phyloP scores from a whole-genome alignment of 2,797 vertebrate species.

The Sebastes steindachneri region DNA sequence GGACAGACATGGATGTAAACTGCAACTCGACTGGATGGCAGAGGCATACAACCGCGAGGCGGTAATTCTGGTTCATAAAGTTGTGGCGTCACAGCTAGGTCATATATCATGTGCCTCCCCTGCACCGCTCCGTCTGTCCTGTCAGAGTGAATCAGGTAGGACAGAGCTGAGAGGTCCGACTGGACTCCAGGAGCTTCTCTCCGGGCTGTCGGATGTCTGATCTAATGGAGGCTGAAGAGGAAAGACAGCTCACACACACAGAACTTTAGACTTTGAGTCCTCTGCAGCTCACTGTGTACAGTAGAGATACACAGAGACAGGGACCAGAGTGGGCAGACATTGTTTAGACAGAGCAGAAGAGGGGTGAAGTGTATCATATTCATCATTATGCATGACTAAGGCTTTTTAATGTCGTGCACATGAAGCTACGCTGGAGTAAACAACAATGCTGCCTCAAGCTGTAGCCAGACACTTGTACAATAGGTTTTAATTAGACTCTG shows the following conservation, averaged over 20 bases:
- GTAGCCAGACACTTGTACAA: neutral
- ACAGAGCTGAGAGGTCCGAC: conserved; percentile 48
- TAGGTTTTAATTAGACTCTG: conserved; percentile 29
- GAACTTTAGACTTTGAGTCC: conserved; percentile 2
- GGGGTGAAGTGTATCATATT: neutral
- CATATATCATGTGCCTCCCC: conserved; percentile 21
- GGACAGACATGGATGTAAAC: neutral
- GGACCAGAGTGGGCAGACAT: conserved; percentile 12
- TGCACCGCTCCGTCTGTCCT: conserved; percentile 27
- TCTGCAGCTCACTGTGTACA: conserved; percentile 26
- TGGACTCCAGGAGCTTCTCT: conserved; percentile 59
- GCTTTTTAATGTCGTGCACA: neutral
- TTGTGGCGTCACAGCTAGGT: neutral
- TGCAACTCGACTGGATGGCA: too few species aligned
- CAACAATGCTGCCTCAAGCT: conserved; percentile 11
- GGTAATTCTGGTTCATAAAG: neutral
- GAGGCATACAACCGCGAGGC: neutral
- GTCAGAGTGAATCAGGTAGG: conserved; percentile 65
- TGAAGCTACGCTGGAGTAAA: conserved; percentile 12
- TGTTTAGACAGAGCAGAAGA: conserved; percentile 16
- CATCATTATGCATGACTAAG: neutral
- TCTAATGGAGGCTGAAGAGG: conserved; percentile 67
- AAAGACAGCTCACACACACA: conserved; percentile 26
- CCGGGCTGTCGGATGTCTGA: conserved; percentile 56
- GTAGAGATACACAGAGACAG: conserved; percentile 12